Conservation (phyloP, 2,888 invertebrate genomes). For the Rhagonycha lutea region DNA sequence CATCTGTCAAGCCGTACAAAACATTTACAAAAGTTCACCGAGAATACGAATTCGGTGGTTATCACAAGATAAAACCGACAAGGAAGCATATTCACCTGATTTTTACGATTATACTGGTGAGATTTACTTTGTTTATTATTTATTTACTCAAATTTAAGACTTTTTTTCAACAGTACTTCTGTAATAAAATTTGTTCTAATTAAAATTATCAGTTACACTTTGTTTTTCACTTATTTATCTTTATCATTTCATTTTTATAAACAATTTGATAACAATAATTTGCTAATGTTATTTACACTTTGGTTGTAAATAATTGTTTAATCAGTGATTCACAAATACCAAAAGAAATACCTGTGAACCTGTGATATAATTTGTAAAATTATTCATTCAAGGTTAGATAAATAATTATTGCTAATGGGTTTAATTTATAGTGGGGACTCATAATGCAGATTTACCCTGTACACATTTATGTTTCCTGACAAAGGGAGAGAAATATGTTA, state of each 20-base stretch:
- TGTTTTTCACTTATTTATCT: not conserved
- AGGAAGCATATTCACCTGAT: constrained; percentile 82
- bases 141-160: too few relatives aligned
- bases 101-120: constrained; percentile 86
- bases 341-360: not conserved
- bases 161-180: not conserved
- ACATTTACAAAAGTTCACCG: constrained; percentile 83
- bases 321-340: not conserved
- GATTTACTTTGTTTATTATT: constrained; percentile 13
- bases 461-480: too few relatives aligned
- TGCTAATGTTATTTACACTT: not conserved
- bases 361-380: not conserved
- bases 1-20: constrained; percentile 88
- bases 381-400: not conserved
- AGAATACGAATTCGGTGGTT: constrained; percentile 91
- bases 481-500: too few relatives aligned
- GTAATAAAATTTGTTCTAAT: not conserved
- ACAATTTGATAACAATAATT: not conserved
- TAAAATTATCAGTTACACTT: not conserved
- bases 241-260: not conserved
- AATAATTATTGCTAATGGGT: not conserved
- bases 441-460: too few relatives aligned
- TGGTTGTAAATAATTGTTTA: not conserved
- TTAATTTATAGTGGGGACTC: too few relatives aligned
- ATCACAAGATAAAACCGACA: constrained; percentile 72